phyloP scores from a whole-genome alignment of 2,888 invertebrate genomes.

The Chirona hameri region DNA sequence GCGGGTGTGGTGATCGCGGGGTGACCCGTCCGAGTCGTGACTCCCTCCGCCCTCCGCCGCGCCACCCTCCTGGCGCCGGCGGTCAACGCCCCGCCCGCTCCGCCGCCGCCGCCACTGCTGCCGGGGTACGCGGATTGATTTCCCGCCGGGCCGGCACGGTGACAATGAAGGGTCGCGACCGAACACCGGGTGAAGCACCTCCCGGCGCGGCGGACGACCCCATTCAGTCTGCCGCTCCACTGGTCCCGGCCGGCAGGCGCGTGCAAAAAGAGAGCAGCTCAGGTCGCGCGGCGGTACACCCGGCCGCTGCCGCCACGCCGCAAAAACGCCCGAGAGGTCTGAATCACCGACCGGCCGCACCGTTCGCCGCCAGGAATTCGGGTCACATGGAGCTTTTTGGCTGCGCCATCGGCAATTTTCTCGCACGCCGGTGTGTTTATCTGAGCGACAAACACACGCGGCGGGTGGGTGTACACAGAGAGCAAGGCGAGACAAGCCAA shows the following conservation, averaged over 20 bases:
- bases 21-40: background rate
- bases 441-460: background rate
- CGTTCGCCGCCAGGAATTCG: background rate
- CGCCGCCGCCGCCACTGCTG: background rate
- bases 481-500: background rate
- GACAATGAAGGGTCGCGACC: background rate
- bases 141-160: background rate
- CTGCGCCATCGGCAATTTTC: background rate
- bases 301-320: background rate
- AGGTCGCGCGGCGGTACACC: background rate
- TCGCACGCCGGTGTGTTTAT: background rate
- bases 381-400: background rate
- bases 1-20: background rate
- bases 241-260: background rate
- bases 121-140: background rate
- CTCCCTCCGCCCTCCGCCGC: background rate
- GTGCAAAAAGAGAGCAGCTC: background rate
- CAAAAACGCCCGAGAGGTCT: background rate
- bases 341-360: background rate
- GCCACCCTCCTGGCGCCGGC: background rate
- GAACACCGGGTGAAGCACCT: background rate
- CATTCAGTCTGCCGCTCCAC: background rate
- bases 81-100: background rate
- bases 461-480: background rate
- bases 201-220: background rate